Evolutionary conservation across 2,797 vertebrate genomes (phyloP).

Genomic region (Craterocephalus amniculus): DNA sequence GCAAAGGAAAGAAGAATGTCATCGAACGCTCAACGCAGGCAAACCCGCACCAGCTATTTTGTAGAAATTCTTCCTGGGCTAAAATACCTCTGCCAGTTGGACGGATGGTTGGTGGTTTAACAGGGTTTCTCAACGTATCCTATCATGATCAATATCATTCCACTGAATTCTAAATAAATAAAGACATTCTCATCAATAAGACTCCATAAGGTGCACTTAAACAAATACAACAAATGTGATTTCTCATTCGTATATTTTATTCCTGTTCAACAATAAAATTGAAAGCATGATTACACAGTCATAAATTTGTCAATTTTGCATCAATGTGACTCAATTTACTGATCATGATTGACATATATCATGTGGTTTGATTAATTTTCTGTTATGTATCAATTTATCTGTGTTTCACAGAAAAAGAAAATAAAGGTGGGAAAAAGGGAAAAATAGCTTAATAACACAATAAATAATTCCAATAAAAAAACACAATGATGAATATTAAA

Average conservation of each 20-base stretch:
- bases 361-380: not conserved
- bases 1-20: constrained; percentile 18
- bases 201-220: constrained; percentile 24
- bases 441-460: constrained; percentile 16
- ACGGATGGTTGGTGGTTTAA: constrained; percentile 28
- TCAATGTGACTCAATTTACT: constrained; percentile 18
- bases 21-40: constrained; percentile 23
- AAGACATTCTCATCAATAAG: constrained; percentile 13
- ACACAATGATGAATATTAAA: not conserved
- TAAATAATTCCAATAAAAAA: not conserved
- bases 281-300: constrained; percentile 52
- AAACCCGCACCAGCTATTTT: constrained; percentile 22
- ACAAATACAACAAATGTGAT: constrained; percentile 23
- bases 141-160: constrained; percentile 1
- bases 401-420: not conserved
- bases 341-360: not conserved
- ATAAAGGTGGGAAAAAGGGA: not conserved
- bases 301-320: constrained; percentile 29
- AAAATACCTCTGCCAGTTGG: constrained; percentile 29
- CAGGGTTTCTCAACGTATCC: constrained; percentile 20
- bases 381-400: not conserved
- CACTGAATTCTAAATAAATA: constrained; percentile 1
- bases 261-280: constrained; percentile 27
- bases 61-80: constrained; percentile 31
- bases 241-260: constrained; percentile 36